Base-by-base conservation (phyloP, 2,797 vertebrate species). In the Chromobotia macracanthus region DNA sequence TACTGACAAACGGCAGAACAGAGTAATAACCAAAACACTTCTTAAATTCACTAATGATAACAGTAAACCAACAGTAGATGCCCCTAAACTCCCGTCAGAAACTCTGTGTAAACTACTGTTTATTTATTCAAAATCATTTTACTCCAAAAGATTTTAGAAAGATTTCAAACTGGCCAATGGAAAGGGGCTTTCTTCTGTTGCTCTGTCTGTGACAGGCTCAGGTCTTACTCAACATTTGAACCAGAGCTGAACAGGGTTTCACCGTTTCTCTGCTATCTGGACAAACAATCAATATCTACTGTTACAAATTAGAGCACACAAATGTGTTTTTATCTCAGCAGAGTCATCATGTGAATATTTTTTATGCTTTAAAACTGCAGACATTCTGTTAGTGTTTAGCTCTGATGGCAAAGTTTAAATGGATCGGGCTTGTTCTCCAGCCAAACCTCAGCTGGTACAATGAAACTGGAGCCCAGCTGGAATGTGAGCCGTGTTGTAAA, bases 401-500 rank as follows among this genome's bases (percentile, higher is more conserved):
- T 61, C 78, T 79, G 84, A 78, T 86, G 86, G 87, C 79, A 84
- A 86, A 80, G 85, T 65, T 81, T 41, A 79, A 68, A 77, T 77
- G 75, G 61, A 80, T 53, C 75, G 61, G 77, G 85, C 80, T 81
- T 84, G 76, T 79, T 86, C 75, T 77, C 64, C 65, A 86, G 87
- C 90, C 86, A 90, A 84, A 87, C 58, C 58, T 61, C 25, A 28
- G 58, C 58, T 61, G 58, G 58, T 31, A 61, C 87, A 85, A 83
- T 88, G 80, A 89, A 90, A 88, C 65, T 21, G 56, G 85, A 88
- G 77, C 82, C 86, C 73, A 55, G 75, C 60, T 48, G 80, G 88
- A 90, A 89, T 87, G 87, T 85, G 86, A 87, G 88, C 80, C 15
- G 65, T 55, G 86, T 88, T 91, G 89, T 89, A 91, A 84, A 88